A percentile compares a stretch with the other conserved stretches of the same genome.
Conservation (phyloP, 2,888 invertebrate genomes). For the Lycia hirtaria region DNA sequence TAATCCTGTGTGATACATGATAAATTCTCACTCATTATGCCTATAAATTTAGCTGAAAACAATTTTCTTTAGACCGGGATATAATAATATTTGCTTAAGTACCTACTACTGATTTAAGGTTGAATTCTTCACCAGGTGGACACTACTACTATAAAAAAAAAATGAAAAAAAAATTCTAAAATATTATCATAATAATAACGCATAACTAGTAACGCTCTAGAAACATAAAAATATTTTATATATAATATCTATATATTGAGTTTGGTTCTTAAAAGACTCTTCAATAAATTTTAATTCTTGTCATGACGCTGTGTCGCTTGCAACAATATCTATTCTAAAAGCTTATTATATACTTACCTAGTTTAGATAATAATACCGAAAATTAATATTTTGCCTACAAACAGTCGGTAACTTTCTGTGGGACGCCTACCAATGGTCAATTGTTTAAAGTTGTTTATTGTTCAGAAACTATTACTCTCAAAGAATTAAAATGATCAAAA, state of each 20-base stretch:
- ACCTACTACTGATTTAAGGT: no score
- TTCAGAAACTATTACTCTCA: slow-evolving; percentile 13
- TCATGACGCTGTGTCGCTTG: background rate
- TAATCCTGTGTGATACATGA: no score
- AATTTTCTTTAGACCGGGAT: no score
- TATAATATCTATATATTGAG: background rate
- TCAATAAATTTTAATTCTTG: slow-evolving; percentile 12
- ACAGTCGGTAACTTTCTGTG: slow-evolving; percentile 17
- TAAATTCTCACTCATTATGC: no score
- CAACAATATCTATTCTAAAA: slow-evolving; percentile 14
- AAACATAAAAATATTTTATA: no score
- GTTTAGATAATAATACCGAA: background rate
- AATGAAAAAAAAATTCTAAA: no score
- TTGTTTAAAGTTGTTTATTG: slow-evolving; percentile 24
- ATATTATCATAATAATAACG: no score
- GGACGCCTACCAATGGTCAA: slow-evolving; percentile 9
- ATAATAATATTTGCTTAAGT: no score
- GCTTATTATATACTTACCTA: slow-evolving; percentile 9
- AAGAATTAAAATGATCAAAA: slow-evolving; percentile 11
- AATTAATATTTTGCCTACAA: slow-evolving; percentile 20
- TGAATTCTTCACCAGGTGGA: no score
- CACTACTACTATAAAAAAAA: no score
- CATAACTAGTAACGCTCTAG: no score
- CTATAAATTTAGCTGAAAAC: no score
- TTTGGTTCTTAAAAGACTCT: background rate